Evolutionary conservation across 2,888 invertebrate species (phyloP).

Genomic region (Apomyelois bistriatella): DNA sequence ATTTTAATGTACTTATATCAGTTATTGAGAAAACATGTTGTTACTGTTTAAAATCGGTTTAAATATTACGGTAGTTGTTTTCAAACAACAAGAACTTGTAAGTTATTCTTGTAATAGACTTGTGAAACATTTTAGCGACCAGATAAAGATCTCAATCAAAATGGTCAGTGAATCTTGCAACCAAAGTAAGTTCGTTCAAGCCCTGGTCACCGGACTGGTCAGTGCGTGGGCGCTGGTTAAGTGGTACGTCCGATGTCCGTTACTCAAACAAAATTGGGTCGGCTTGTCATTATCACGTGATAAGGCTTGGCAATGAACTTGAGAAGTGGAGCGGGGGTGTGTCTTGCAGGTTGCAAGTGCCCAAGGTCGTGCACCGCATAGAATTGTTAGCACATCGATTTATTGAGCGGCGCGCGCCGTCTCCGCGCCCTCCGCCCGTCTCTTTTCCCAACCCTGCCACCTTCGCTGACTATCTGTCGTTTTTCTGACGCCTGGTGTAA

Average conservation of each 20-base stretch:
- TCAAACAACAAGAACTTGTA: too few relatives aligned
- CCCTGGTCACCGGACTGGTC: constrained; percentile 3
- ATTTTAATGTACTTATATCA: neutral
- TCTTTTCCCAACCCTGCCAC: constrained; percentile 42
- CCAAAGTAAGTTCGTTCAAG: neutral
- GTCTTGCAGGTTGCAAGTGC: constrained; percentile 70
- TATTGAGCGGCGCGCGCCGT: constrained; percentile 77
- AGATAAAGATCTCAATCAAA: too few relatives aligned
- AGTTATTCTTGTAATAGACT: too few relatives aligned
- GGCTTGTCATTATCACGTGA: constrained; percentile 32
- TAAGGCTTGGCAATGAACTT: constrained; percentile 73
- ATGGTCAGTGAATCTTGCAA: neutral
- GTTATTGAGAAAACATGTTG: too few relatives aligned
- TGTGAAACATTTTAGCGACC: too few relatives aligned
- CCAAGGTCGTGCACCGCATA: constrained; percentile 63
- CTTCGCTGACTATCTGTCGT: constrained; percentile 31
- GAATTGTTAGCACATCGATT: constrained; percentile 73
- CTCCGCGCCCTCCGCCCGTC: constrained; percentile 44
- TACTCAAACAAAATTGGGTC: constrained; percentile 22
- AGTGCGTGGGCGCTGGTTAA: constrained; percentile 24
- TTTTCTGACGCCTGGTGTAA: constrained; percentile 27
- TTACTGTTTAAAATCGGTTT: too few relatives aligned
- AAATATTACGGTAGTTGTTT: too few relatives aligned
- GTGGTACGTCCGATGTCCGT: constrained; percentile 13
- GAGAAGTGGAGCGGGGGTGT: constrained; percentile 64